Base-by-base conservation (phyloP, 2,113 vertebrate genomes). In the Brienomyrus longianalis region DNA sequence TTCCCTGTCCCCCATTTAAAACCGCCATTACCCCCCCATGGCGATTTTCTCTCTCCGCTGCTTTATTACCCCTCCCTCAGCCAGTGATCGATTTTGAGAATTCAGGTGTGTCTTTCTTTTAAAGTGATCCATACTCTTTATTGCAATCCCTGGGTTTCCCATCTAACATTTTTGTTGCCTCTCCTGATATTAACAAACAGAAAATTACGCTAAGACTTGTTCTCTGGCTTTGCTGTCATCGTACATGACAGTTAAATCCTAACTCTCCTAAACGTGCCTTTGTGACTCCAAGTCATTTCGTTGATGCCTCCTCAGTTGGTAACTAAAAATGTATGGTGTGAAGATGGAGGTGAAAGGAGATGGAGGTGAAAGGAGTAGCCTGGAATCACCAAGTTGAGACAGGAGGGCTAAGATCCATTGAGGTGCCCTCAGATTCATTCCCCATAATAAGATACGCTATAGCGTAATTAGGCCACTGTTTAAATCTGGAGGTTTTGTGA, bases 71-170 rank as follows among this genome's bases (percentile, higher is more conserved):
- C 3, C 1, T 88, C 77, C 45, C 88, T n/a, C 23, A 48, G 88
- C n/a, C 50, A n/a, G 23, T 23, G 50, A 31, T 74, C 88, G 8
- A 51, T 88, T 88, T 48, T 45, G 23, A 50, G 7, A 85, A 51
- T 85, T 47, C 3, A 39, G 47, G 43, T 50, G 8, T 88, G 43
- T 85, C 10, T 85, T 87, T 59, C 17, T 11, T 19, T 88, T 59
- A n/a, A 27, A 51, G 66, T 5, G 70, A 88, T 74, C 62, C 27
- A 88, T 88, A 77, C 35, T 11, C 59, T 88, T 70, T 39, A 88
- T 88, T 70, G 87, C 70, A 3, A 43, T 39, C 45, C 59, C 43
- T 27, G 48, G 8, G 47, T 74, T 43, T 13, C 59, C 54, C 59
- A 70, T 88, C 70, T 70, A 70, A 88, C 45, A 31, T 88, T 56